Percentiles rank a stretch among this genome's conserved stretches.
phyloP scores from a whole-genome alignment of 2,797 vertebrate genomes.

The Menidia menidia region DNA sequence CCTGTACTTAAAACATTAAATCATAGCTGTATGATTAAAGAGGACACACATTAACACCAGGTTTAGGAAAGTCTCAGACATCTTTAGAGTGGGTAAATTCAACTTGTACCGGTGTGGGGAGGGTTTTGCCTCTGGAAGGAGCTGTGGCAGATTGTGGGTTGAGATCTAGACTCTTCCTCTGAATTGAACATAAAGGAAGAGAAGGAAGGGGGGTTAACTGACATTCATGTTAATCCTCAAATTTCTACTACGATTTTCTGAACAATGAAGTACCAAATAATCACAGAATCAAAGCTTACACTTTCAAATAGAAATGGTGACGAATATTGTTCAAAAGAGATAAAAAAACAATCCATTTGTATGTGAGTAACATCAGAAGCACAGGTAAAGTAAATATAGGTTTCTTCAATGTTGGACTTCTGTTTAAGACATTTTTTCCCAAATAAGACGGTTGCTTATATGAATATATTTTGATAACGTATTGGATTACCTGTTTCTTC shows the following conservation, averaged over 20 bases:
- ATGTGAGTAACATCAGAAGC: background rate
- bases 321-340: background rate
- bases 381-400: background rate
- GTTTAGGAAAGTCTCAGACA: conserved; percentile 54
- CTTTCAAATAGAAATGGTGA: background rate
- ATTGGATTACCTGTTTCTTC: conserved; percentile 35
- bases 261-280: conserved; percentile 10
- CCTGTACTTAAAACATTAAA: no score
- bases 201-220: conserved; percentile 63
- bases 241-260: conserved; percentile 4
- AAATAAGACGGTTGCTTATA: background rate
- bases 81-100: conserved; percentile 81
- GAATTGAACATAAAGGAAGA: conserved; percentile 80
- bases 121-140: conserved; percentile 96
- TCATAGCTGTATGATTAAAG: conserved; percentile 24
- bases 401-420: background rate
- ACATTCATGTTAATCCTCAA: conserved; percentile 54
- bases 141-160: conserved; percentile 88
- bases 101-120: conserved; percentile 92
- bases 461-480: background rate
- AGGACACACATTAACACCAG: conserved; percentile 58
- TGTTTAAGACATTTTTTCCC: background rate
- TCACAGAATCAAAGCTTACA: background rate
- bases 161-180: conserved; percentile 97
- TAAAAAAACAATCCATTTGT: background rate